phyloP scores from a whole-genome alignment of 1,140 invertebrate genomes.

The Zaprionus inermis region DNA sequence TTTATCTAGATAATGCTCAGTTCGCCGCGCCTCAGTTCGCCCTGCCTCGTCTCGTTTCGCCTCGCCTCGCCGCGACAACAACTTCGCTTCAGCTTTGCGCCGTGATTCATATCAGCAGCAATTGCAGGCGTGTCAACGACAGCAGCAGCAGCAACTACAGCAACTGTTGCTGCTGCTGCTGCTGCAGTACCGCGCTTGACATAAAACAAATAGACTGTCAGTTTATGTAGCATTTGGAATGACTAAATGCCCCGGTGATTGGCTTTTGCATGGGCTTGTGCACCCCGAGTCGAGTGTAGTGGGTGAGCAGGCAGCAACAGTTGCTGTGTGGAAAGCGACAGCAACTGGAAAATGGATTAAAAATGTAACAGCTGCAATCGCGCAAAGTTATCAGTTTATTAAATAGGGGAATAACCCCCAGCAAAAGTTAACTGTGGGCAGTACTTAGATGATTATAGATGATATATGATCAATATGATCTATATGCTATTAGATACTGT shows the following conservation, averaged over 20 bases:
- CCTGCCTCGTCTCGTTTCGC: too few relatives aligned
- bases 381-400: slow-evolving; percentile 1
- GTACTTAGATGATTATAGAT: not conserved
- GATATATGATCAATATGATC: not conserved
- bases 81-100: slow-evolving; percentile 11
- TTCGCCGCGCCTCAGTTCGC: not conserved
- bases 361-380: not conserved
- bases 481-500: not conserved
- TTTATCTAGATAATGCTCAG: slow-evolving; percentile 78
- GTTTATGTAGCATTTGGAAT: slow-evolving; percentile 78
- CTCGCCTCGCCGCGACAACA: too few relatives aligned
- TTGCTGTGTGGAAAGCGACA: slow-evolving; percentile 10
- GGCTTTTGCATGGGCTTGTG: slow-evolving; percentile 47
- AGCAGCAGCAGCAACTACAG: slow-evolving; percentile 35
- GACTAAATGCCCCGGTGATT: slow-evolving; percentile 76
- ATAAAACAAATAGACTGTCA: slow-evolving; percentile 81
- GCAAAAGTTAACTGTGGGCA: not conserved
- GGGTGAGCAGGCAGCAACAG: slow-evolving; percentile 11
- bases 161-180: slow-evolving; percentile 23
- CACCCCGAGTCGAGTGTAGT: slow-evolving; percentile 22
- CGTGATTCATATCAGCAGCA: slow-evolving; percentile 74
- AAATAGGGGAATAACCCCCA: not conserved
- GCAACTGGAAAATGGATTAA: not conserved
- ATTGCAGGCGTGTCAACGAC: slow-evolving; percentile 77
- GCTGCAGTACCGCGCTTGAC: slow-evolving; percentile 45